Evolutionary conservation across 2,888 invertebrate species (phyloP).

Genomic region (Digitonthophagus gazella): DNA sequence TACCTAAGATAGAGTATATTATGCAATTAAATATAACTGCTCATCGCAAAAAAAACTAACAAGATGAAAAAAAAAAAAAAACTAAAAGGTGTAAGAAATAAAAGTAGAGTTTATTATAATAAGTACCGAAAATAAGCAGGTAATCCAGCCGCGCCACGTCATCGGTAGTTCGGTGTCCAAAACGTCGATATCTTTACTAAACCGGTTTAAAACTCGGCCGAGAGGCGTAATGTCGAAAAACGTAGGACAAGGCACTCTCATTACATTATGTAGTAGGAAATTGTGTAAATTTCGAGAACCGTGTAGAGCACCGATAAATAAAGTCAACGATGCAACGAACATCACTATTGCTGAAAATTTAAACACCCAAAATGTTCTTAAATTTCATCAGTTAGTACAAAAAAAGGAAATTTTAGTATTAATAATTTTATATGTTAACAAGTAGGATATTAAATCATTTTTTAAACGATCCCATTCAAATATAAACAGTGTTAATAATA

Average conservation of each 20-base stretch:
- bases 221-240: conserved; percentile 81
- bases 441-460: too few relatives aligned
- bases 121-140: conserved; percentile 62
- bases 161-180: conserved; percentile 70
- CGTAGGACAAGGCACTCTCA: conserved; percentile 66
- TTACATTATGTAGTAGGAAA: conserved; percentile 62
- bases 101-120: conserved; percentile 10
- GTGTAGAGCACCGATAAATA: conserved; percentile 66
- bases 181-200: conserved; percentile 72
- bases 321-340: conserved; percentile 65
- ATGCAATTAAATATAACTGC: conserved; percentile 34
- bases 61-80: conserved; percentile 1
- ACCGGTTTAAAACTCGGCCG: conserved; percentile 76
- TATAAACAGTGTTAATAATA: too few relatives aligned
- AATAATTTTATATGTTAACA: too few relatives aligned
- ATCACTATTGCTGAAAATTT: conserved; percentile 61
- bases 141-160: conserved; percentile 70
- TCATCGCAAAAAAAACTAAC: conserved; percentile 16
- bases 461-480: too few relatives aligned
- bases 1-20: too few relatives aligned
- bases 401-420: too few relatives aligned
- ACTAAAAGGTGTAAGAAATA: conserved; percentile 11
- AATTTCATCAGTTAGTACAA: too few relatives aligned
- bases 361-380: conserved; percentile 10
- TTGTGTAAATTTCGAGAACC: conserved; percentile 64